Conservation (phyloP, 2,888 invertebrate genomes). For the Macaria notata region DNA sequence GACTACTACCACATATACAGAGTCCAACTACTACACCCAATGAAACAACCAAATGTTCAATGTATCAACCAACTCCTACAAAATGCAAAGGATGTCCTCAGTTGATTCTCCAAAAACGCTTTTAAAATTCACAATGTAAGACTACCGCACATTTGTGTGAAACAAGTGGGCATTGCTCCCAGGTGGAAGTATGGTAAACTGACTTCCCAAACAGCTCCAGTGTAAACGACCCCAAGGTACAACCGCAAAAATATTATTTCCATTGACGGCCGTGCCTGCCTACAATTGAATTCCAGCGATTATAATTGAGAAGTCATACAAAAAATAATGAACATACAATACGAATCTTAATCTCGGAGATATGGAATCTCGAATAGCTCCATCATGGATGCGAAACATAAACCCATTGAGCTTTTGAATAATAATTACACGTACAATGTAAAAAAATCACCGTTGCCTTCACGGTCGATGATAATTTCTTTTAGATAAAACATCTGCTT, state of each 20-base stretch:
- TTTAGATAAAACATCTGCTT: slow-evolving; percentile 35
- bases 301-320: slow-evolving; percentile 20
- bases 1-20: too few species aligned
- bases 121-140: slow-evolving; percentile 6
- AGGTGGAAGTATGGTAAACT: slow-evolving; percentile 3
- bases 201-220: slow-evolving; percentile 5
- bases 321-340: slow-evolving; percentile 26
- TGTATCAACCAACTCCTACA: too few species aligned
- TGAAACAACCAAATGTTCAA: too few species aligned
- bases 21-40: too few species aligned
- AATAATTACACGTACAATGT: slow-evolving; percentile 34
- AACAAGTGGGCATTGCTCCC: slow-evolving; percentile 7
- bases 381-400: slow-evolving; percentile 35
- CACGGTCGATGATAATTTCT: slow-evolving; percentile 36
- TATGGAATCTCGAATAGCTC: slow-evolving; percentile 21
- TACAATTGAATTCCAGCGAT: slow-evolving; percentile 22
- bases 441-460: slow-evolving; percentile 37
- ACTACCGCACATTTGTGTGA: not conserved
- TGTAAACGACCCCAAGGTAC: slow-evolving; percentile 7
- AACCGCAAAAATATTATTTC: slow-evolving; percentile 10
- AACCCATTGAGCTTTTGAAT: slow-evolving; percentile 37
- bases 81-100: not conserved
- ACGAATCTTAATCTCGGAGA: slow-evolving; percentile 28
- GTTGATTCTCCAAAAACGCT: not conserved
- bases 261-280: slow-evolving; percentile 6